Evolutionary conservation across 2,113 vertebrate genomes (phyloP).

Genomic region (Toxostoma redivivum): DNA sequence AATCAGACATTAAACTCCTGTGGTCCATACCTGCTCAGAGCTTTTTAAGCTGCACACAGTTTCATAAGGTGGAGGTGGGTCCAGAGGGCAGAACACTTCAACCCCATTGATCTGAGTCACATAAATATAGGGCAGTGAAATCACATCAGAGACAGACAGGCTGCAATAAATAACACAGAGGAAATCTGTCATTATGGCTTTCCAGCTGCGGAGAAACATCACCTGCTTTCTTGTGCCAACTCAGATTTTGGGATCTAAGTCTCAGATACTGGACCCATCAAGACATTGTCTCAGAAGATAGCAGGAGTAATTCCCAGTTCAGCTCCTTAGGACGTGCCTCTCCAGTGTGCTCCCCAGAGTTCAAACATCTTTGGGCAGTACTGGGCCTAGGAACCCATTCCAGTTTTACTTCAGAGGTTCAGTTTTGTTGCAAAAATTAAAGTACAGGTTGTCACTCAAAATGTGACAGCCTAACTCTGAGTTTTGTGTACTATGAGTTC

Average conservation of each 20-base stretch:
- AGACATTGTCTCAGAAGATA: not conserved
- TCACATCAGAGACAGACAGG: constrained; percentile 69
- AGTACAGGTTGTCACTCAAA: not conserved
- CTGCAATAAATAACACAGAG: constrained; percentile 17
- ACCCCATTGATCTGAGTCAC: constrained; percentile 73
- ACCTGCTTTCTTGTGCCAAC: not conserved
- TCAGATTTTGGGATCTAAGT: not conserved
- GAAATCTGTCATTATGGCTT: not conserved
- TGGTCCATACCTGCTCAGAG: constrained; percentile 68
- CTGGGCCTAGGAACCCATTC: fast-evolving
- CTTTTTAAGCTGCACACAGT: constrained; percentile 42
- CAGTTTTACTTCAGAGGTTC: not conserved
- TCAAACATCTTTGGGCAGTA: not conserved
- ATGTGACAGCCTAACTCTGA: not conserved
- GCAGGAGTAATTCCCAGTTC: not conserved
- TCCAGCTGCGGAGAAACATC: not conserved
- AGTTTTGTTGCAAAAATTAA: not conserved
- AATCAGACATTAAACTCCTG: not conserved
- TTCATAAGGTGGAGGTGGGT: constrained; percentile 84
- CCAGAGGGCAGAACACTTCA: constrained; percentile 81
- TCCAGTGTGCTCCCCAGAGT: not conserved
- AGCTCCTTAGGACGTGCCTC: not conserved
- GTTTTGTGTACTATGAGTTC: not conserved
- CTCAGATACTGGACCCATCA: fast-evolving
- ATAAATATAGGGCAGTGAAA: constrained; percentile 77